These are phyloP conservation scores for Drosophila longiperda DNA, from an alignment of 2,888 invertebrate species.

Conservation along the genomic window DNA sequence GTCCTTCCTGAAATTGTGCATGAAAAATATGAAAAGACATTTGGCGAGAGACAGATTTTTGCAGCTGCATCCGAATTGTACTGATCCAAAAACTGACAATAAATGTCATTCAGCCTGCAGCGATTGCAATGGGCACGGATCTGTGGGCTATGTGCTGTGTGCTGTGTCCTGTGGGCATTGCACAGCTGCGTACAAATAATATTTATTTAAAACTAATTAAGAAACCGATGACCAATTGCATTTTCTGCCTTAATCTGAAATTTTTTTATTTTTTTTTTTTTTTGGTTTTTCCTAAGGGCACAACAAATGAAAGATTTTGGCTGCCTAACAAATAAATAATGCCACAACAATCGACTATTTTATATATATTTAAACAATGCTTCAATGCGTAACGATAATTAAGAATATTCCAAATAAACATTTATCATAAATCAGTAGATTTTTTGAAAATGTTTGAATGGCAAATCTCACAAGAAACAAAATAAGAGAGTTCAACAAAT, in stretches of 20 bases:
- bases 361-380: not conserved
- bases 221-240: conserved; percentile 37
- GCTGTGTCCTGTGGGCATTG: not conserved
- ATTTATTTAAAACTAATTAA: conserved; percentile 55
- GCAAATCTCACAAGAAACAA: not conserved
- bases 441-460: not conserved
- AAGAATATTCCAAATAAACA: not conserved
- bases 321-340: conserved; percentile 4
- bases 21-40: conserved; percentile 57
- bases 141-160: not conserved
- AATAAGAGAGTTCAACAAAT: not conserved
- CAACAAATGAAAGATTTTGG: not conserved
- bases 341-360: not conserved
- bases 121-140: conserved; percentile 9
- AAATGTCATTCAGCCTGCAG: conserved; percentile 71
- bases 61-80: conserved; percentile 52
- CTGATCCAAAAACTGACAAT: conserved; percentile 60
- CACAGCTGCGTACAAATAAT: conserved; percentile 38
- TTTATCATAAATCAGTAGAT: not conserved
- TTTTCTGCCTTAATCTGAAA: conserved; percentile 15
- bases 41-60: conserved; percentile 56
- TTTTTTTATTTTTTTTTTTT: not conserved
- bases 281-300: not conserved
- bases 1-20: conserved; percentile 48
- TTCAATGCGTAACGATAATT: not conserved